These are phyloP conservation scores for Phyllostomus hastatus DNA, from an alignment of 2,113 vertebrate genomes.

Conservation along the genomic window DNA sequence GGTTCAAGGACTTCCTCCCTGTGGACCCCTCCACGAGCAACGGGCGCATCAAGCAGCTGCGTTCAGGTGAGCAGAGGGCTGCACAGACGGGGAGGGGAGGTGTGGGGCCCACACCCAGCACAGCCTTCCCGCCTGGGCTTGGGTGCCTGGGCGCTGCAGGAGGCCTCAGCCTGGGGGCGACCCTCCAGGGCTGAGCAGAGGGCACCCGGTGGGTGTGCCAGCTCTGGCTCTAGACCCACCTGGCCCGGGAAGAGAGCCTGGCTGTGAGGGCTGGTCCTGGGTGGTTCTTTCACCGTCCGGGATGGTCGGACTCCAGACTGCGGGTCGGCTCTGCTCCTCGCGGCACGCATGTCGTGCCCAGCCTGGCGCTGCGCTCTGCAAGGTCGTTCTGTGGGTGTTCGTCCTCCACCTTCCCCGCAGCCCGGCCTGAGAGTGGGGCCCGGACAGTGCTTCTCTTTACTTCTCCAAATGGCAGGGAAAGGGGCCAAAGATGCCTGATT, in stretches of 20 bases:
- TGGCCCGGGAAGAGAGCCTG: background rate
- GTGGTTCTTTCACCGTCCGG: background rate
- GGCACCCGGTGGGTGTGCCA: accelerated
- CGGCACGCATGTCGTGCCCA: accelerated
- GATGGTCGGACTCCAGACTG: background rate
- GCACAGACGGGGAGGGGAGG: background rate
- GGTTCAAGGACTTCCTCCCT: conserved; percentile 98
- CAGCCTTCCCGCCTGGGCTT: background rate
- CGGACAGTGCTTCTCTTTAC: background rate
- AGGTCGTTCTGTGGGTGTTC: background rate
- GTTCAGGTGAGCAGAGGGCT: conserved; percentile 89
- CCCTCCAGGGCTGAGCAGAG: background rate
- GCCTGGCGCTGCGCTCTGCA: accelerated
- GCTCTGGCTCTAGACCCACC: background rate
- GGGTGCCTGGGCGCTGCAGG: background rate
- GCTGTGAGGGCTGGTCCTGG: background rate
- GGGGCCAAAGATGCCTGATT: background rate
- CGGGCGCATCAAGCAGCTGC: conserved; percentile 95
- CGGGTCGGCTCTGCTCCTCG: background rate
- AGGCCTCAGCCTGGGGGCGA: background rate
- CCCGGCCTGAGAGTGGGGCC: background rate
- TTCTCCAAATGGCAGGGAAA: background rate
- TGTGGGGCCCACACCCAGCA: background rate
- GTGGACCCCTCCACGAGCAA: conserved; percentile 93
- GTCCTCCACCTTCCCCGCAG: background rate